Percentiles rank a stretch among this genome's conserved stretches.
Conservation (phyloP, 1,140 invertebrate genomes). For the Mamestra configurata region DNA sequence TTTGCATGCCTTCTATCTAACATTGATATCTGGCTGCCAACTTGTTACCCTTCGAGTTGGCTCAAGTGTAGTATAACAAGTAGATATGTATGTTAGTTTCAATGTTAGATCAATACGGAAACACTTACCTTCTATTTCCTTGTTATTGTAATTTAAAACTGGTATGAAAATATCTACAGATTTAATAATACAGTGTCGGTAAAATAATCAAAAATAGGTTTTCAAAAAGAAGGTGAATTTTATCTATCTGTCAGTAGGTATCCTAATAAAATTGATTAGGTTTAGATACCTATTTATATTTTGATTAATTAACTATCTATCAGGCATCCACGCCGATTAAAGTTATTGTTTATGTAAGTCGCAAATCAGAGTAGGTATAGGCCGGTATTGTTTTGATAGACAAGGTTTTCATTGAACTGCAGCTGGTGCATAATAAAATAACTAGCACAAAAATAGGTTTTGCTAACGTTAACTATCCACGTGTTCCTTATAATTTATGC, state of each 20-base stretch:
- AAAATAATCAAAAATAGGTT: too few relatives aligned
- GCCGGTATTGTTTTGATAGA: too few relatives aligned
- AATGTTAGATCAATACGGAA: constrained; percentile 36
- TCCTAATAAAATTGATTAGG: too few relatives aligned
- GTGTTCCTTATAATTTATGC: neutral
- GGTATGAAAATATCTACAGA: too few relatives aligned
- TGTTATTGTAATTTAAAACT: neutral
- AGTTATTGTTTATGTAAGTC: too few relatives aligned
- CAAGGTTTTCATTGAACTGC: neutral
- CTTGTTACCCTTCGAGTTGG: constrained; percentile 17
- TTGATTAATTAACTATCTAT: too few relatives aligned
- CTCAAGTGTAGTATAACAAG: neutral
- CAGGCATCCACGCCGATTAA: too few relatives aligned
- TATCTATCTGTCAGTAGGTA: too few relatives aligned
- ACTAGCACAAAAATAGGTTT: neutral
- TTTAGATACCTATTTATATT: too few relatives aligned
- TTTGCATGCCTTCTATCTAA: neutral
- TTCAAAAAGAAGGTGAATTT: too few relatives aligned
- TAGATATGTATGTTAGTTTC: neutral
- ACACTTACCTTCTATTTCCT: neutral
- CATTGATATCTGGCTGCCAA: neutral
- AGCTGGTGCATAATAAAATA: neutral
- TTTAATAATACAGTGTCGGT: too few relatives aligned
- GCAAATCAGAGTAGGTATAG: too few relatives aligned
- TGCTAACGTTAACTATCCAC: neutral